Conservation (phyloP, 2,113 vertebrate genomes). For the Plestiodon gilberti region DNA sequence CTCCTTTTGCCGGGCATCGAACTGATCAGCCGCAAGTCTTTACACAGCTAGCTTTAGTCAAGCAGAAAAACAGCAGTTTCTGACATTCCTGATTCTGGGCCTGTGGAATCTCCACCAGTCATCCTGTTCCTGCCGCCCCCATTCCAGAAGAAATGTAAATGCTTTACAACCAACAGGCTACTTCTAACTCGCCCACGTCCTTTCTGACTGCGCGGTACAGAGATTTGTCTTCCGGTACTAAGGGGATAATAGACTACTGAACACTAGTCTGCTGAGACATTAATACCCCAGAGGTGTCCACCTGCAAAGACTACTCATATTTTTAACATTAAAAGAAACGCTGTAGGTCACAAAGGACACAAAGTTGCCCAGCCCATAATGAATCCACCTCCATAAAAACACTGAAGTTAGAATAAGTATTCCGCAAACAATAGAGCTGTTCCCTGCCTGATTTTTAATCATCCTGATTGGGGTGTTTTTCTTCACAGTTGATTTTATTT, state of each 20-base stretch:
- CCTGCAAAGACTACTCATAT: slow-evolving; percentile 7
- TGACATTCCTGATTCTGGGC: background rate
- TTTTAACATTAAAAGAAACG: slow-evolving; percentile 36
- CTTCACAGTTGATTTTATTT: slow-evolving; percentile 5
- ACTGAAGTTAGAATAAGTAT: slow-evolving; percentile 37
- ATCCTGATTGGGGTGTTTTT: background rate
- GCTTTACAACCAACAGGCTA: background rate
- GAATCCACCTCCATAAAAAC: slow-evolving; percentile 36
- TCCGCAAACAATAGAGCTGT: slow-evolving; percentile 25
- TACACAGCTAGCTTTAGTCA: background rate
- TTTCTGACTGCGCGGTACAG: slow-evolving; percentile 18
- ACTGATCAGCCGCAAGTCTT: background rate
- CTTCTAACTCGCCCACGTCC: background rate
- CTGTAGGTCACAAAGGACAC: background rate
- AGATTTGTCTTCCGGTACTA: slow-evolving; percentile 40
- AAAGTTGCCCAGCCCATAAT: slow-evolving; percentile 28
- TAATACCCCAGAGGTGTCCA: slow-evolving; percentile 55
- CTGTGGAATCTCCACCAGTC: background rate
- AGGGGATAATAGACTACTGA: slow-evolving; percentile 24
- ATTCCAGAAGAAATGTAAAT: slow-evolving; percentile 14
- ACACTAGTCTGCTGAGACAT: slow-evolving; percentile 53
- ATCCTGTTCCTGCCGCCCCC: background rate
- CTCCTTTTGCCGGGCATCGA: background rate
- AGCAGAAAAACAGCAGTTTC: background rate
- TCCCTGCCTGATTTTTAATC: slow-evolving; percentile 40